These are phyloP conservation scores for Musca domestica DNA, from an alignment of 1,140 invertebrate species.

Conservation along the genomic window DNA sequence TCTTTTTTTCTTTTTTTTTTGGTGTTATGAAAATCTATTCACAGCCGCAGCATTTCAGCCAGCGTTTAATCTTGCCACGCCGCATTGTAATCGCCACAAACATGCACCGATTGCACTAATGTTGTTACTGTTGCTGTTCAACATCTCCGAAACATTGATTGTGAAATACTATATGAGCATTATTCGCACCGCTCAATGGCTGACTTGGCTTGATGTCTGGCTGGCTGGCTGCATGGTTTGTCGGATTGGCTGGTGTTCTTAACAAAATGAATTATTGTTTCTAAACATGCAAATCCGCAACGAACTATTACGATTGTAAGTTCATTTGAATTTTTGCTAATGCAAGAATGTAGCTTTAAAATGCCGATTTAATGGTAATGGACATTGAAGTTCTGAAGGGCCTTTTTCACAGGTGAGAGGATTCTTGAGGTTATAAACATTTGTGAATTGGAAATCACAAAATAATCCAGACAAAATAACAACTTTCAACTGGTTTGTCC, in stretches of 20 bases:
- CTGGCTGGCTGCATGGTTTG: no score
- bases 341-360: no score
- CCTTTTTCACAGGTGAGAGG: neutral
- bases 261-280: conserved; percentile 13
- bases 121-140: neutral
- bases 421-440: neutral
- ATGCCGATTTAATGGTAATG: no score
- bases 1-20: neutral
- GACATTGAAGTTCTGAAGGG: neutral
- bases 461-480: no score
- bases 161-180: conserved; percentile 9
- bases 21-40: neutral
- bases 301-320: no score
- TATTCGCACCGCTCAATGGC: no score
- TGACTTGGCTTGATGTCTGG: no score
- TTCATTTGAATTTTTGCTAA: no score
- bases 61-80: neutral
- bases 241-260: neutral
- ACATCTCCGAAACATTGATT: conserved; percentile 14
- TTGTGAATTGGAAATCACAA: no score
- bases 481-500: no score
- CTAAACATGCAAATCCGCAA: conserved; percentile 11
- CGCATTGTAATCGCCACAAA: neutral
- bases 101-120: neutral
- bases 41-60: neutral